Conservation (phyloP, 2,113 vertebrate species). For the Toxotes chatareus region DNA sequence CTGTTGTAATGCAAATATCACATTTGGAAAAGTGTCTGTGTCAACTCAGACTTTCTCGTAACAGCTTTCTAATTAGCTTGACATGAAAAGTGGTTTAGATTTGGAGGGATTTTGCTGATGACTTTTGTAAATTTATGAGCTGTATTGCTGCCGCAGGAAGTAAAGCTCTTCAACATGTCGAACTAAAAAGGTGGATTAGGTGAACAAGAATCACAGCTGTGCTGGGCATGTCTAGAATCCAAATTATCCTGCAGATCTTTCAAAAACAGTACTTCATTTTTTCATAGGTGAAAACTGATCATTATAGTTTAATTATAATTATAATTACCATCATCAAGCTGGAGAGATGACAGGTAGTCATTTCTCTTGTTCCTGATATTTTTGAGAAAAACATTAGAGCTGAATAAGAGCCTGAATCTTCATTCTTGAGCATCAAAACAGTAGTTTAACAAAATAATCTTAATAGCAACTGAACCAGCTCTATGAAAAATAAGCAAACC, state of each 20-base stretch:
- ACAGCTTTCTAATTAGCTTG: neutral
- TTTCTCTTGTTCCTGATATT: neutral
- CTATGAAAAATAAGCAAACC: no score
- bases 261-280: no score
- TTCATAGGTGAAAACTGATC: no score
- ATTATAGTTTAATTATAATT: no score
- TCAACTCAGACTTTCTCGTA: conserved; percentile 3
- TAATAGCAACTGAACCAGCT: no score
- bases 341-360: neutral
- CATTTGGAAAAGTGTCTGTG: neutral
- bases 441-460: no score
- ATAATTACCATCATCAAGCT: no score
- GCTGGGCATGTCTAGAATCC: neutral
- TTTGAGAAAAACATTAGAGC: neutral
- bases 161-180: neutral
- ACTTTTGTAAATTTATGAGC: conserved; percentile 5
- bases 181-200: conserved; percentile 8
- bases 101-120: conserved; percentile 15
- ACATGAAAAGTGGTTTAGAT: conserved; percentile 8
- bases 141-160: conserved; percentile 13
- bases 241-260: conserved; percentile 11
- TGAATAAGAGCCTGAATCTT: no score
- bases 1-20: conserved; percentile 24
- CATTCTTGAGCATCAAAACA: no score
- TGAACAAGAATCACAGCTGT: conserved; percentile 11